Conservation (phyloP, 2,797 vertebrate genomes). For the Chanos chanos region DNA sequence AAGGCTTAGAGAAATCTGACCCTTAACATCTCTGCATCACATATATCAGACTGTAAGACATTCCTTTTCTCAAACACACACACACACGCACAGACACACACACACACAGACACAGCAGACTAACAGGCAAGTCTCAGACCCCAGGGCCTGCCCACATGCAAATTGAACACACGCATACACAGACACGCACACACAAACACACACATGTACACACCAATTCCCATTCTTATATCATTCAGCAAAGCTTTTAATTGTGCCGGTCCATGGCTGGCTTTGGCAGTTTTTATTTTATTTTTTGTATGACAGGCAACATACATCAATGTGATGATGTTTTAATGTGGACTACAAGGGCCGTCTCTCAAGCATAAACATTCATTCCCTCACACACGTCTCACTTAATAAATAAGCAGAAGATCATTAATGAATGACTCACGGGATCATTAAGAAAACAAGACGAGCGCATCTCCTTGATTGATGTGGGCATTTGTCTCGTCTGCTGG, state of each 20-base stretch:
- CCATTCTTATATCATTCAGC: too few species aligned
- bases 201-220: not conserved
- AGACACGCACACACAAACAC: not conserved
- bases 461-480: not conserved
- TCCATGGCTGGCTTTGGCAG: too few species aligned
- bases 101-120: too few species aligned
- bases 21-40: too few species aligned
- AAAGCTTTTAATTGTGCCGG: too few species aligned
- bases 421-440: slow-evolving; percentile 8
- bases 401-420: slow-evolving; percentile 15
- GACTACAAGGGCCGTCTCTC: not conserved
- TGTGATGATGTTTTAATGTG: slow-evolving; percentile 13
- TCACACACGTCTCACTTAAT: not conserved
- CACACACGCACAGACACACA: slow-evolving; percentile 25
- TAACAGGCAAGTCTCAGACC: too few species aligned
- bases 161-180: too few species aligned
- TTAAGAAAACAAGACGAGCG: slow-evolving; percentile 1
- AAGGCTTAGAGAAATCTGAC: too few species aligned
- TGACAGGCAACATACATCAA: too few species aligned
- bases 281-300: too few species aligned
- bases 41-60: too few species aligned
- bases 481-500: not conserved
- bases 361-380: not conserved
- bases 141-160: slow-evolving; percentile 17
- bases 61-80: not conserved